Conservation (phyloP, 2,888 invertebrate species). For the Tipula lateralis region DNA sequence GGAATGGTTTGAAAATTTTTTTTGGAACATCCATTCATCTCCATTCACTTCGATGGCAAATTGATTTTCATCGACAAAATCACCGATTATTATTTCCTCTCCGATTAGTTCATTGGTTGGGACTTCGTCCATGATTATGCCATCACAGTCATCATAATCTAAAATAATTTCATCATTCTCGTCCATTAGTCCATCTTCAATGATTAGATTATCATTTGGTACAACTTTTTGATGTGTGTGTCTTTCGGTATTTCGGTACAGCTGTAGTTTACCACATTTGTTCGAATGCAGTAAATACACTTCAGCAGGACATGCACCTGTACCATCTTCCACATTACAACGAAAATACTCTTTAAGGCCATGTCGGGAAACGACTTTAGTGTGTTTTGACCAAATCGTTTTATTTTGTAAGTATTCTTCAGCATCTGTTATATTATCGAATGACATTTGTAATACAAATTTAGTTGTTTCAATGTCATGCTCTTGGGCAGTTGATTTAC, state of each 20-base stretch:
- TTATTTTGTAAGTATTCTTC: background rate
- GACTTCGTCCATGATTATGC: background rate
- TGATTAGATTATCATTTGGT: background rate
- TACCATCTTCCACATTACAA: background rate
- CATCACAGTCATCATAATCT: background rate
- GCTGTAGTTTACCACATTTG: background rate
- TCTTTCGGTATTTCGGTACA: background rate
- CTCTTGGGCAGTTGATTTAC: background rate
- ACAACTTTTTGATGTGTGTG: background rate
- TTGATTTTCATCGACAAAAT: constrained; percentile 1
- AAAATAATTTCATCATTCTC: background rate
- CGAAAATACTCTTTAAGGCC: background rate
- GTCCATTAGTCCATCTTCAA: background rate
- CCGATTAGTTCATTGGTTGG: background rate
- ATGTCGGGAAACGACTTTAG: background rate
- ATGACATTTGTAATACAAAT: background rate
- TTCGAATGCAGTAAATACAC: background rate
- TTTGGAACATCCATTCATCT: background rate
- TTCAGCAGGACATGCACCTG: background rate
- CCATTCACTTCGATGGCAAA: background rate
- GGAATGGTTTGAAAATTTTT: background rate
- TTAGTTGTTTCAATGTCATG: background rate
- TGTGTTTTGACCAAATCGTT: background rate
- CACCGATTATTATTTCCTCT: background rate
- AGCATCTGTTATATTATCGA: background rate